Base-by-base conservation (phyloP, 2,113 vertebrate genomes). In the Prionailurus viverrinus region DNA sequence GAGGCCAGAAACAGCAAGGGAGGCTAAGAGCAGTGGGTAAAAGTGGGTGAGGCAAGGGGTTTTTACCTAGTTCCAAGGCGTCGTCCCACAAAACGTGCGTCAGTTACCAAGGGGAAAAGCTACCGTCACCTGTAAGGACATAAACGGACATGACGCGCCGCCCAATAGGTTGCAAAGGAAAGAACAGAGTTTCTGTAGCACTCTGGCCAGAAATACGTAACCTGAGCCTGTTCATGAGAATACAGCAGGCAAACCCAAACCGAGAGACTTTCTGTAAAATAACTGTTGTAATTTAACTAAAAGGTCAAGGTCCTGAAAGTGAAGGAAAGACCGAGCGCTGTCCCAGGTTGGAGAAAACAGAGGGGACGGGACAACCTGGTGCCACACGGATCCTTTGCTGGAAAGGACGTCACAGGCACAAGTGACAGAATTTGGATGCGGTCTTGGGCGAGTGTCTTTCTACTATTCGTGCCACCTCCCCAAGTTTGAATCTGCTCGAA, bases 401-500 rank as follows among this genome's bases (percentile, higher is more conserved):
- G 15, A 18, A 61, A 68, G 39, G 69, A 61, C 15, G 0, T 61
- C 29, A 15, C 19, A 69, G 81, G 29, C 6, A 69, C 33, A 86
- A 19, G 0, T 61, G 48, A 23, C 23, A 41, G 58, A 95, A 69
- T 19, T 9, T 1, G 21, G 19, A 51, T 71, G 82, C 48, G 36
- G 1, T 71, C 53, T 51, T 15, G 2, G 33, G 10, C 63, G 51
- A 71, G 41, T 51, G 53, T 31, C 71, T 84, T 87, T 61, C 33
- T 45, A 53, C 5, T 80, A 66, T 63, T 79, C 69, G n/a, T 84
- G 19, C 0, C n/a, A 29, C 15, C 71, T 84, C 61, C 41, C 39
- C 94, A 83, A 55, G 41, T 36, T 94, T 90, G 33, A 85, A 94
- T 36, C 11, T 71, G 41, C 63, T 90, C 63, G 16, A 23, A 90